Conservation (phyloP, 2,888 invertebrate genomes). For the Scrobipalpa costella region DNA sequence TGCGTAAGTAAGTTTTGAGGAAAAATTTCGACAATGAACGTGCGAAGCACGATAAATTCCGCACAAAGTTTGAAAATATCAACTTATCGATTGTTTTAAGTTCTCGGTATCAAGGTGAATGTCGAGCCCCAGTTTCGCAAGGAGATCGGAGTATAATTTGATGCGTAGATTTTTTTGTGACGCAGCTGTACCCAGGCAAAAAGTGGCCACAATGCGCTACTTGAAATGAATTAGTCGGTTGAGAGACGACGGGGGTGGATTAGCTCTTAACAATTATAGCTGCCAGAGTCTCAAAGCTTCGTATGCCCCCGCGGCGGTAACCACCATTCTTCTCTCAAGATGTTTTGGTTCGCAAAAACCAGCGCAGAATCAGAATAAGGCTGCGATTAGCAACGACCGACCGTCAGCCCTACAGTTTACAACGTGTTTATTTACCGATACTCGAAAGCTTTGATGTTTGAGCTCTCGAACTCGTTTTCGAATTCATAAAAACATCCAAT, state of each 20-base stretch:
- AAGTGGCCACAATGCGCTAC: constrained; percentile 57
- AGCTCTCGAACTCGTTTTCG: constrained; percentile 22
- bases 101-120: constrained; percentile 24
- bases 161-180: constrained; percentile 33
- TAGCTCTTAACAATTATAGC: constrained; percentile 66
- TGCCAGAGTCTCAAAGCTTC: constrained; percentile 50
- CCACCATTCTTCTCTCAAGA: constrained; percentile 49
- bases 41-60: constrained; percentile 22
- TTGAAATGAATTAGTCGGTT: constrained; percentile 69
- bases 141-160: constrained; percentile 20
- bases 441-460: constrained; percentile 11
- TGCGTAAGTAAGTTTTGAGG: constrained; percentile 40
- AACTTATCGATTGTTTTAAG: constrained; percentile 12
- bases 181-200: constrained; percentile 52
- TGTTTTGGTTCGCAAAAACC: constrained; percentile 52
- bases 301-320: constrained; percentile 52
- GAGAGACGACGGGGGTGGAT: constrained; percentile 58
- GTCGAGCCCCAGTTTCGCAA: constrained; percentile 9
- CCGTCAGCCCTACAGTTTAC: background rate
- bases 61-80: constrained; percentile 9
- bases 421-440: constrained; percentile 9
- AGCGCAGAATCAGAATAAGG: constrained; percentile 25
- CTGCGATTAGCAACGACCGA: background rate
- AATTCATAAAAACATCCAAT: background rate
- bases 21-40: constrained; percentile 29